Percentiles rank a stretch among this genome's conserved stretches.
Conservation (phyloP, 2,888 invertebrate species). For the Argyresthia goedartella region DNA sequence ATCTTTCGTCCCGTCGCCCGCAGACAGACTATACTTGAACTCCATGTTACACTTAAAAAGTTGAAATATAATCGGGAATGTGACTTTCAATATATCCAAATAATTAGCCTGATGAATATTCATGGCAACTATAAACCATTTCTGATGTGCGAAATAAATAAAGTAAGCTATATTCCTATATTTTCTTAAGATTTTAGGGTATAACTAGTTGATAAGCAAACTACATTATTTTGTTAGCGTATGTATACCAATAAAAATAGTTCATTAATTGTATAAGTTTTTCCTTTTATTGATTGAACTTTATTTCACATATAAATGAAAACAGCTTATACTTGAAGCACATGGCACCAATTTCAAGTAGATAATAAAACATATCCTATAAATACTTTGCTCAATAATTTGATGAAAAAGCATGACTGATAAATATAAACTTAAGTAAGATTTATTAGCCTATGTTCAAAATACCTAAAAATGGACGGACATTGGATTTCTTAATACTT, state of each 20-base stretch:
- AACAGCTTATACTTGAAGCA: too few species aligned
- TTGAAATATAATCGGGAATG: too few species aligned
- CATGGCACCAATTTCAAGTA: too few species aligned
- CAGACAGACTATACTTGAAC: too few species aligned
- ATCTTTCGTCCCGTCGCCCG: too few species aligned
- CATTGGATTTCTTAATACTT: background rate
- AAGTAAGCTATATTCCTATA: slow-evolving; percentile 67
- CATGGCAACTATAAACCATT: too few species aligned
- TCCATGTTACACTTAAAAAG: too few species aligned
- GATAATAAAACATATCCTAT: too few species aligned
- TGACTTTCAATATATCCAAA: too few species aligned
- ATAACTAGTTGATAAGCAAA: slow-evolving; percentile 13
- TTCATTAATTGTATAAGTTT: slow-evolving; percentile 11
- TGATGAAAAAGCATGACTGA: background rate
- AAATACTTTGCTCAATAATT: background rate
- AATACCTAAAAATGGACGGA: background rate
- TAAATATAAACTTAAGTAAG: too few species aligned
- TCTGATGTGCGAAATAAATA: too few species aligned
- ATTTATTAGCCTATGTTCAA: background rate
- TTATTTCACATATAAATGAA: background rate
- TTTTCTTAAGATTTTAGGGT: slow-evolving; percentile 46
- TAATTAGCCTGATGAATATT: too few species aligned
- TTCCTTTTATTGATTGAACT: background rate
- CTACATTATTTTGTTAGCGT: slow-evolving; percentile 46
- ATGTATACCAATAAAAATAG: slow-evolving; percentile 36